Evolutionary conservation across 1,140 invertebrate species (phyloP), one percentile per base, ranked within the genome.

Genomic region (Trichonephila clavipes): DNA sequence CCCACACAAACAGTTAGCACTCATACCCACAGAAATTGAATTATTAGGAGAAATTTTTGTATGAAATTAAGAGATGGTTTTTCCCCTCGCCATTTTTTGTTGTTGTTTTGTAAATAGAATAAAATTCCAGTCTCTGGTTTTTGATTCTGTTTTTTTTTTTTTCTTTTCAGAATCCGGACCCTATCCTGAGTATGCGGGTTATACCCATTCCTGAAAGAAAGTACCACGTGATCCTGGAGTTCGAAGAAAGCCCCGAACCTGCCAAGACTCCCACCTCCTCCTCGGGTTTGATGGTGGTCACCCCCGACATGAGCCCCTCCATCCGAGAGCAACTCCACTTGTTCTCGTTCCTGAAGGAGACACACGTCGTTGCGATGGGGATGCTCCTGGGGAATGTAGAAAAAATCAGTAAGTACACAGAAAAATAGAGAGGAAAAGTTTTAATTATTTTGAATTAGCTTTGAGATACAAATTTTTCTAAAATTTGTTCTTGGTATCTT

Each of bases 201-300:
- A 59, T 93, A 44, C 85, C 85, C n/a, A 82, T 93, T 62, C 92
- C 92, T 14, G 92, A 93, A 81, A 34, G 92, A 34, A 93, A 93
- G 28, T 93, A 93, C 92, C 92, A 93, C 59, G 86, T 93, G 4
- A 88, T 93, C 24, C 16, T 93, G 66, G 92, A 93, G 34, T 93
- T 93, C 58, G 85, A 93, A 28, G 92, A 93, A 21, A 64, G 59
- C 28, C 66, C 92, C 3, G 44, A 28, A 3, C 66, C 92, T 0
- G 28, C 64, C n/a, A 62, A 44, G 28, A 86, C 28, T 6, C 66
- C 34, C 8, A 44, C 69, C 18, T 93, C 92, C 7, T 16, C 85
- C 7, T 93, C 85, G 7, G 92, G 92, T 16, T 34, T 93, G 64
- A 24, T 64, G 64, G 85, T 93, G 10, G 5, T 64, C 44, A 7